Percentiles rank a stretch among this genome's conserved stretches.
Conservation (phyloP, 2,797 vertebrate species). For the Cheirogaleus major region DNA sequence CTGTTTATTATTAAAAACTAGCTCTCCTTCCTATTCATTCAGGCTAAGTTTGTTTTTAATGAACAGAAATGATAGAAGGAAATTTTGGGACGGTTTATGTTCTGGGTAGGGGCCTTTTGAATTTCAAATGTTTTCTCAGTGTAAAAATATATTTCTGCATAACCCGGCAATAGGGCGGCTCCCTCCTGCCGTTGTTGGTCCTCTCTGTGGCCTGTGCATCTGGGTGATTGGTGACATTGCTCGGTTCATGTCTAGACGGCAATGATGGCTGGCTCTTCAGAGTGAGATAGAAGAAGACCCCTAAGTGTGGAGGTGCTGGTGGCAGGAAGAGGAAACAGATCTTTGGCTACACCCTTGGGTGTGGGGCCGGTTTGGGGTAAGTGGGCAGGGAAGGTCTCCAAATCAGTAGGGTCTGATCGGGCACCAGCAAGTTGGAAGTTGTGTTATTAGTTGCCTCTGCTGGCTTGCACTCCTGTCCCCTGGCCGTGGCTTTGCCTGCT, state of each 20-base stretch:
- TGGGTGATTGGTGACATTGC: neutral
- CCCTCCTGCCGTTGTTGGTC: neutral
- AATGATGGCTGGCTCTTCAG: neutral
- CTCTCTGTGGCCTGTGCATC: neutral
- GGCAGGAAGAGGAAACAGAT: neutral
- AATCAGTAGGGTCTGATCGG: neutral
- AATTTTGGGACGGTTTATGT: neutral
- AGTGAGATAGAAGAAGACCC: neutral
- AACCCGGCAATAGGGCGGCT: neutral
- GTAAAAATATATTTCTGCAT: neutral
- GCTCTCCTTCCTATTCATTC: neutral
- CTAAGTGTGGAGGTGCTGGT: neutral
- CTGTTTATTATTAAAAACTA: constrained; percentile 11
- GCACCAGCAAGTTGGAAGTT: neutral
- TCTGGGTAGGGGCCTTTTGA: neutral
- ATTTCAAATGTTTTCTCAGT: neutral
- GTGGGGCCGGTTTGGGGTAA: neutral
- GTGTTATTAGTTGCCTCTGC: neutral
- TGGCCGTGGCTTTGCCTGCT: neutral
- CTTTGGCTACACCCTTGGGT: neutral
- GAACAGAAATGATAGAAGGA: neutral
- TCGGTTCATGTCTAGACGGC: neutral
- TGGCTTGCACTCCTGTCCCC: neutral
- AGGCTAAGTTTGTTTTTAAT: neutral
- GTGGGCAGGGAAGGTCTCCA: neutral